Percentiles rank a stretch among this genome's conserved stretches.
Conservation (phyloP, 1,140 invertebrate species). For the Neodiprion pinetum region DNA sequence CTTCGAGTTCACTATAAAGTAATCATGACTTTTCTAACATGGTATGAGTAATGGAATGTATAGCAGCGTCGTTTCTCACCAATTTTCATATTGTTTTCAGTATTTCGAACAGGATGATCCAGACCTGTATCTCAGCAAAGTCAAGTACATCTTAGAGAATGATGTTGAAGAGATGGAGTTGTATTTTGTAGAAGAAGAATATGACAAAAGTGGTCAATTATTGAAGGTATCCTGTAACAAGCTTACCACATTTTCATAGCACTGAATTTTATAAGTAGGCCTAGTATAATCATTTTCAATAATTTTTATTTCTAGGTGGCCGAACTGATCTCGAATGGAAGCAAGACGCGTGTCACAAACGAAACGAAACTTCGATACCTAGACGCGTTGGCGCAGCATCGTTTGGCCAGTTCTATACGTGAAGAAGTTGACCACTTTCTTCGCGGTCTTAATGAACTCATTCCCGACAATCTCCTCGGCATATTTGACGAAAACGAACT, state of each 20-base stretch:
- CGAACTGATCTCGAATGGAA: slow-evolving; percentile 57
- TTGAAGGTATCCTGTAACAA: slow-evolving; percentile 56
- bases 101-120: slow-evolving; percentile 97
- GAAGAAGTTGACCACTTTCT: slow-evolving; percentile 89
- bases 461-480: slow-evolving; percentile 90
- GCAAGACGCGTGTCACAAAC: slow-evolving; percentile 73
- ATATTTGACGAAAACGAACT: slow-evolving; percentile 97
- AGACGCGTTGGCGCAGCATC: slow-evolving; percentile 88
- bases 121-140: slow-evolving; percentile 89
- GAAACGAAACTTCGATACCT: slow-evolving; percentile 84
- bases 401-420: slow-evolving; percentile 80
- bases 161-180: slow-evolving; percentile 87
- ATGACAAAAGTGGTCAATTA: slow-evolving; percentile 79
- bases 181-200: slow-evolving; percentile 89
- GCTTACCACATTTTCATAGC: background rate
- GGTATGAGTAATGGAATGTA: slow-evolving; percentile 9
- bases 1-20: slow-evolving; percentile 91
- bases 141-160: slow-evolving; percentile 91
- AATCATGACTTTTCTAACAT: slow-evolving; percentile 25
- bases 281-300: background rate
- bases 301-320: slow-evolving; percentile 40
- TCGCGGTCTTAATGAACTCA: slow-evolving; percentile 87
- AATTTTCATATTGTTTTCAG: slow-evolving; percentile 58
- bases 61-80: slow-evolving; percentile 3
- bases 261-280: background rate